These are phyloP conservation scores for Halichoeres trimaculatus DNA, from an alignment of 2,113 vertebrate species.

Conservation along the genomic window DNA sequence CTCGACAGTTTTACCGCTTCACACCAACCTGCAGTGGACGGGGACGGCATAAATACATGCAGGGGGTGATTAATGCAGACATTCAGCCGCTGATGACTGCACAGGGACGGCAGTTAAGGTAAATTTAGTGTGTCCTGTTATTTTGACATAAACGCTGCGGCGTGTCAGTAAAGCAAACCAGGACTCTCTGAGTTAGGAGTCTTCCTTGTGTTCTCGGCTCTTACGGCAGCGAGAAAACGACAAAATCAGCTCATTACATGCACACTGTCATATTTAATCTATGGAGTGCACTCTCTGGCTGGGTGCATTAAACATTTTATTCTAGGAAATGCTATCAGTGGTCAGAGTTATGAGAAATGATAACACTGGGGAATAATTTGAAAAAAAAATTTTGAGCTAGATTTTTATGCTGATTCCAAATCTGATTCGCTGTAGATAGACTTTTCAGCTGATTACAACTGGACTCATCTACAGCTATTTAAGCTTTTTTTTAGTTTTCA, in stretches of 20 bases:
- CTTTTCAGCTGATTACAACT: no score
- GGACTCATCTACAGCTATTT: no score
- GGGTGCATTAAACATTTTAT: conserved; percentile 7
- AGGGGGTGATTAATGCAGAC: conserved; percentile 55
- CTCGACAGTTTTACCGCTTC: conserved; percentile 42
- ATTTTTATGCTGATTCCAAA: no score
- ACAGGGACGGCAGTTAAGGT: conserved; percentile 35
- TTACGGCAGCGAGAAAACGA: conserved; percentile 25
- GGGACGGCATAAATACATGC: background rate
- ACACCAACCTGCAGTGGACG: conserved; percentile 6
- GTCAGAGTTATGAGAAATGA: conserved; percentile 20
- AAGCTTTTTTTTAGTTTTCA: no score
- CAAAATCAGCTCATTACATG: conserved; percentile 32
- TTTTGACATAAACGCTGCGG: conserved; percentile 42
- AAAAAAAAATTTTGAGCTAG: no score
- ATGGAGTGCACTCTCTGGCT: conserved; percentile 5
- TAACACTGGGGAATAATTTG: no score
- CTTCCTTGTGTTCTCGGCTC: conserved; percentile 7
- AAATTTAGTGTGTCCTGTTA: conserved; percentile 49
- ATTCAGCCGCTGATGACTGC: conserved; percentile 16
- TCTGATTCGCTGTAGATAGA: no score
- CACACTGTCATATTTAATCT: conserved; percentile 54
- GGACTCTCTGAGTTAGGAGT: conserved; percentile 31
- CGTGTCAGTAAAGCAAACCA: conserved; percentile 37
- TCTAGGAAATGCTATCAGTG: conserved; percentile 8